phyloP scores from a whole-genome alignment of 2,113 vertebrate species.

The Nothoprocta perdicaria region DNA sequence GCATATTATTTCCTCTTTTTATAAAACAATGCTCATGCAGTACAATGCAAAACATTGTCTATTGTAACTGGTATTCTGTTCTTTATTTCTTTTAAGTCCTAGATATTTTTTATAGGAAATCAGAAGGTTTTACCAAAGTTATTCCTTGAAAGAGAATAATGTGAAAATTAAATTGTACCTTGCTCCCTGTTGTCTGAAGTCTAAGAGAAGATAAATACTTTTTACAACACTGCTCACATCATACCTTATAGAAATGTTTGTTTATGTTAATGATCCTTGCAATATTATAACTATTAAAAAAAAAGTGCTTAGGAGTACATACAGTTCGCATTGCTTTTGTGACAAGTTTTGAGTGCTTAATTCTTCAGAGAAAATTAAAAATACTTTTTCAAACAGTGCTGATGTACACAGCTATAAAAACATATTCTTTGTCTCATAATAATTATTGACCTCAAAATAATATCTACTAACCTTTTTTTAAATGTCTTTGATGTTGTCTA shows the following conservation, averaged over 20 bases:
- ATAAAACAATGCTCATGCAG: neutral
- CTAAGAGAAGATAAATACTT: neutral
- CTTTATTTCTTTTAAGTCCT: neutral
- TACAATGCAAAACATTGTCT: neutral
- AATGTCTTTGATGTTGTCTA: neutral
- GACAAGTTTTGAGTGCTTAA: neutral
- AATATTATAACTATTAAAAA: neutral
- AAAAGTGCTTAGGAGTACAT: neutral
- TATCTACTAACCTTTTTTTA: neutral
- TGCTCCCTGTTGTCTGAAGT: neutral
- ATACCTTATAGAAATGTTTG: neutral
- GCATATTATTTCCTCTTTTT: neutral
- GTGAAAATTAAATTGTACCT: neutral
- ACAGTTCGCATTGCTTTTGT: neutral
- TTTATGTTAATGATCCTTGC: neutral
- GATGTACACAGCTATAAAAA: neutral
- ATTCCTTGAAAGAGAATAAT: neutral
- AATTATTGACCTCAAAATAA: neutral
- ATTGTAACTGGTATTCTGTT: neutral
- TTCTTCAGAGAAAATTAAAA: neutral
- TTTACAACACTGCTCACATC: neutral
- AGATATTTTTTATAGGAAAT: neutral
- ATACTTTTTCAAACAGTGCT: neutral
- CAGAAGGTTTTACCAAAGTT: neutral
- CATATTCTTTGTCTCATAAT: neutral